These are phyloP conservation scores for Phylloscopus collybita DNA, from an alignment of 2,797 vertebrate species.

Conservation along the genomic window DNA sequence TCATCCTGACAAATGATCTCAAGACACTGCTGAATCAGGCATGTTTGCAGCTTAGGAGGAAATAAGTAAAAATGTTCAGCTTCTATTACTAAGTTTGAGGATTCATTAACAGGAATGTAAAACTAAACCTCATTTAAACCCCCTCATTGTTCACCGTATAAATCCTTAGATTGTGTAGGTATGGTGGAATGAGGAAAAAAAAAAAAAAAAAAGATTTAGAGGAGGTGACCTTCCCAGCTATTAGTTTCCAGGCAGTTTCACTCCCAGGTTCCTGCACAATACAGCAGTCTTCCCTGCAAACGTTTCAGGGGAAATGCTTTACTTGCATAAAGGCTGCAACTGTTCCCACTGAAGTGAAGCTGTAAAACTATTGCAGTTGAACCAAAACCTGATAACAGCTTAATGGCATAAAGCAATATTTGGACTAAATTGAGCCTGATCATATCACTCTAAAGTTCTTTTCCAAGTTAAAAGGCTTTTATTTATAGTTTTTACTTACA, in stretches of 20 bases:
- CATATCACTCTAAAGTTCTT: slow-evolving; percentile 51
- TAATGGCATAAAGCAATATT: slow-evolving; percentile 65
- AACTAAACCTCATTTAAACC: slow-evolving; percentile 27
- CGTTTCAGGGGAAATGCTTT: background rate
- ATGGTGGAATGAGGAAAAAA: background rate
- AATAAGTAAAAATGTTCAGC: slow-evolving; percentile 11
- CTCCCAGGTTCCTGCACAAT: slow-evolving; percentile 17
- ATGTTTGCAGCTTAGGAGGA: slow-evolving; percentile 24
- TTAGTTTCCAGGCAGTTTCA: background rate
- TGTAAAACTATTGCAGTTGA: slow-evolving; percentile 47
- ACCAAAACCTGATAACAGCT: slow-evolving; percentile 63
- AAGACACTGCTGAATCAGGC: slow-evolving; percentile 51
- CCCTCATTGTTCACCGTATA: background rate
- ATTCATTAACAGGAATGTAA: slow-evolving; percentile 3
- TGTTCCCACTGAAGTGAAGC: slow-evolving; percentile 41
- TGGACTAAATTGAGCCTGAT: slow-evolving; percentile 52
- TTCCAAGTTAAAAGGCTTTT: slow-evolving; percentile 58
- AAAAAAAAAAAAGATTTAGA: background rate
- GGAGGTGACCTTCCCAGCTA: slow-evolving; percentile 3
- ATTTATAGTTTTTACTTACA: slow-evolving; percentile 52
- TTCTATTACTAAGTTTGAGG: slow-evolving; percentile 16
- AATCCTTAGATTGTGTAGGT: background rate
- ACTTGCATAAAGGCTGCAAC: slow-evolving; percentile 49
- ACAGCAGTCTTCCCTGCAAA: slow-evolving; percentile 44
- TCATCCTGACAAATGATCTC: slow-evolving; percentile 57